Base-by-base conservation (phyloP, 2,113 vertebrate genomes). In the Leptodactylus fuscus region DNA sequence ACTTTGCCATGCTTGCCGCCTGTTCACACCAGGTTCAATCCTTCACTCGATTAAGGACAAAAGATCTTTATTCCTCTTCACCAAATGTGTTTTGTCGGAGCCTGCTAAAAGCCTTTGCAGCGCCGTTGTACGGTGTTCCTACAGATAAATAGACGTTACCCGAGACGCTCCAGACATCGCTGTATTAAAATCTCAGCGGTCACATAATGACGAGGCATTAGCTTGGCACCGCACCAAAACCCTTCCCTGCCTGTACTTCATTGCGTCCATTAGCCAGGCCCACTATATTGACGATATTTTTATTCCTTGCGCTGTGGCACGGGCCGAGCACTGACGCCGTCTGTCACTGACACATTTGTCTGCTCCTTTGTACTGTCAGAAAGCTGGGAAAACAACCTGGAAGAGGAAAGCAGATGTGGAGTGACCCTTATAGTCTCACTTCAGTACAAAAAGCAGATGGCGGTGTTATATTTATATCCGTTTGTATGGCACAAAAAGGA, bases 301-400 rank as follows among this genome's bases (percentile, higher is more conserved):
- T 58, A 10, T 29, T 71, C 71, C 48, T 89, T 34, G 16, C 67
- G 48, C 71, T 46, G 58, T 62, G 62, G 44, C 77, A 76, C 46
- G 0, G n/a, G 81, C 32, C 49, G 1, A 7, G 9, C 29, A 22
- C 8, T 36, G 75, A 55, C 82, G 15, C 73, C 83, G 81, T 81
- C 87, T 88, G 32, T 60, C 82, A 41, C 32, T 81, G 74, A 83
- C 88, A 87, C 70, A 27, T 80, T 86, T 81, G 32, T 62, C 78
- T 81, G 34, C 5, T 49, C 20, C 27, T 38, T 48, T 46, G n/a
- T 81, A 34, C 69, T n/a, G 70, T 34, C 32, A 36, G 32, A 27
- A 82, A 49, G 22, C 44, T 49, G 60, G 29, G 20, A 81, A 65
- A 27, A 44, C 8, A 81, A 29, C 13, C 29, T 36, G 44, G 20